Evolutionary conservation across 2,113 vertebrate genomes (phyloP).

Genomic region (Argyrosomus japonicus): DNA sequence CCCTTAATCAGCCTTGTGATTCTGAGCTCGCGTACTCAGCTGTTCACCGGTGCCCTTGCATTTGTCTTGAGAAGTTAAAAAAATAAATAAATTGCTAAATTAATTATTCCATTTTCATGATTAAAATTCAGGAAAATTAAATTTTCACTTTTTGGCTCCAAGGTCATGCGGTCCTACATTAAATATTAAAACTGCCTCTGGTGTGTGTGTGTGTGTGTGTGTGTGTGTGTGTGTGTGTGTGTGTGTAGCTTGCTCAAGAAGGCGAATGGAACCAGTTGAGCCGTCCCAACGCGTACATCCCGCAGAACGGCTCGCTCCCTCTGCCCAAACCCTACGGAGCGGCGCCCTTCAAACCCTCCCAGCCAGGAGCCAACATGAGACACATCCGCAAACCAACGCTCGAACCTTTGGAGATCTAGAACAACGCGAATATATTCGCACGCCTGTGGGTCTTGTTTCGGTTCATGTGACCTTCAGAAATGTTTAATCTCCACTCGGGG

Average conservation of each 20-base stretch:
- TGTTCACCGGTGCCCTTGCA: conserved; percentile 13
- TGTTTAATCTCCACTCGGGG: background rate
- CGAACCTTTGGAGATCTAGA: conserved; percentile 44
- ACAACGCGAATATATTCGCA: background rate
- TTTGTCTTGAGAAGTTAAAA: conserved; percentile 28
- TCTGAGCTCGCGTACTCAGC: conserved; percentile 10
- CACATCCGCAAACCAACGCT: conserved; percentile 86
- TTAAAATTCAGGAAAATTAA: conserved; percentile 50
- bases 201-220: conserved; percentile 31
- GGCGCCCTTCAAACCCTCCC: conserved; percentile 88
- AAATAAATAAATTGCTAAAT: conserved; percentile 4
- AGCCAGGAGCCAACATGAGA: conserved; percentile 84
- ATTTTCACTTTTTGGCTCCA: conserved; percentile 44
- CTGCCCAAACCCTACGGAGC: conserved; percentile 88
- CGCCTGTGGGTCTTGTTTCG: background rate
- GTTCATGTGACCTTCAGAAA: background rate
- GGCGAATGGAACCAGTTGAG: conserved; percentile 74
- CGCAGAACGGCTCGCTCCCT: conserved; percentile 76
- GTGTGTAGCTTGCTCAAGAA: conserved; percentile 80
- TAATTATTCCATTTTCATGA: conserved; percentile 62
- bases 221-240: conserved; percentile 47
- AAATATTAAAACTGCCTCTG: conserved; percentile 58
- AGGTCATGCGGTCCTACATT: conserved; percentile 47
- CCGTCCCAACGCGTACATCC: conserved; percentile 88
- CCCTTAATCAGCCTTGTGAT: conserved; percentile 17